Base-by-base conservation (phyloP, 2,797 vertebrate genomes). In the Picus viridis region DNA sequence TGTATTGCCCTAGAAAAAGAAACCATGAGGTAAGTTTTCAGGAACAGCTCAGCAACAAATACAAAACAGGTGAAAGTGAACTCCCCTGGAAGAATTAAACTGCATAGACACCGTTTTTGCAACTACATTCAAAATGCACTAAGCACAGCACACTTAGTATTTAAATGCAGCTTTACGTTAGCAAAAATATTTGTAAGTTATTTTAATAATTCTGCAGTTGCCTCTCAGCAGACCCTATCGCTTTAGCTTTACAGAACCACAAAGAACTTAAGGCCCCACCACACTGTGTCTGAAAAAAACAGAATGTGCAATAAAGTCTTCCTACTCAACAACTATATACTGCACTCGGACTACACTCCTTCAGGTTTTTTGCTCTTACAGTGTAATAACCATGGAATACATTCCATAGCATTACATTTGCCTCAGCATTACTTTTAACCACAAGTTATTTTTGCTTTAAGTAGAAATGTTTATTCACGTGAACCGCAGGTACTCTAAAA, bases 251-350 rank as follows among this genome's bases (percentile, higher is more conserved):
- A 75, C 7, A 32, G 47, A 88, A 63, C 13, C 29, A 70, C 43
- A 63, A 34, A 19, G 4, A 56, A 43, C 8, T 49, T 39, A 54
- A 72, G 15, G 9, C 9, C 22, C n/a, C 45, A 15, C 15, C 34
- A 61, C 18, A 10, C 10, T 20, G 6, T 17, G 45, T 3, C 13
- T 39, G 59, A 9, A 69, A 70, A 58, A 84, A 7, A 7, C 6
- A 10, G 0, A 4, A 58, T 10, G 12, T 36, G 14, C 14, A 71
- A 9, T 0, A 0, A 76, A 75, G 26, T 2, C 16, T 41, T 51
- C 27, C 22, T 5, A 19, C 4, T 3, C 30, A 32, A 12, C 12
- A 32, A 12, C 14, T n/a, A 19, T 0, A 0, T 3, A 26, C 10
- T 41, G 7, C 12, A 13, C 7, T 54, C 43, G 3, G 9, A 8